Base-by-base conservation (phyloP, 2,888 invertebrate genomes). In the Hetaerina titia region DNA sequence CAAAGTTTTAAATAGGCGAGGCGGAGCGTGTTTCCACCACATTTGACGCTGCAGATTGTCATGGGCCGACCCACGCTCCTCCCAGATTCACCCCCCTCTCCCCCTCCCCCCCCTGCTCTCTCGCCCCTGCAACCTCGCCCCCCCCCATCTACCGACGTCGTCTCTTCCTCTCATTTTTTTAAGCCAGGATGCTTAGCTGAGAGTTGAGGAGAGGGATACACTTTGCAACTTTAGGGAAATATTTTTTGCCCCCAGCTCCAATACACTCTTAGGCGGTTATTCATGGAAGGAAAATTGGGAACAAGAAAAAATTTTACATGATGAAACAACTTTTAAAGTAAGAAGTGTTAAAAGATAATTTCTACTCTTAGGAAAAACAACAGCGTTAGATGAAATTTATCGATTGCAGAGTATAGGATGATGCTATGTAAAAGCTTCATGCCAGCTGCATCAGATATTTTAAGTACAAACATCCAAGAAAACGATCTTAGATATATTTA, bases 11-110 rank as follows among this genome's bases (percentile, higher is more conserved):
- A 92, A 92, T 92, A 92, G 92, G 92, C 90, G 90, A 90, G 90
- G 90, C 92, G 92, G 92, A 92, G 92, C 92, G 92, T 92, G 92
- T 92, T 92, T 92, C 92, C 92, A 92, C 92, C 92, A 92, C 92
- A 92, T 92, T 92, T 92, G 92, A 92, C 92, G 92, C 92, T 92
- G 92, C 92, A 92, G 92, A 92, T 92, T 92, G 92, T 92, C 92
- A 56, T 92, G 92, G 92, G 92, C 92, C 69, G 69, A 92, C 69
- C 92, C 63, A 45, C 92, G 69, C 60, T 25, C 64, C 90, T 17
- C 57, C 9, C 19, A 19, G 57, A 19, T 56, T 31, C 88, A 9
- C 56, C 58, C 89, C 89, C 8, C 56, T 19, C 56, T 56, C 88
- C 7, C 56, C 22, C 57, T 4, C 56, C 69, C 69, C 31, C 64